Percentiles rank a stretch among this genome's conserved stretches.
These are phyloP conservation scores for Gracilinanus agilis DNA, from an alignment of 2,113 vertebrate species.

Conservation along the genomic window DNA sequence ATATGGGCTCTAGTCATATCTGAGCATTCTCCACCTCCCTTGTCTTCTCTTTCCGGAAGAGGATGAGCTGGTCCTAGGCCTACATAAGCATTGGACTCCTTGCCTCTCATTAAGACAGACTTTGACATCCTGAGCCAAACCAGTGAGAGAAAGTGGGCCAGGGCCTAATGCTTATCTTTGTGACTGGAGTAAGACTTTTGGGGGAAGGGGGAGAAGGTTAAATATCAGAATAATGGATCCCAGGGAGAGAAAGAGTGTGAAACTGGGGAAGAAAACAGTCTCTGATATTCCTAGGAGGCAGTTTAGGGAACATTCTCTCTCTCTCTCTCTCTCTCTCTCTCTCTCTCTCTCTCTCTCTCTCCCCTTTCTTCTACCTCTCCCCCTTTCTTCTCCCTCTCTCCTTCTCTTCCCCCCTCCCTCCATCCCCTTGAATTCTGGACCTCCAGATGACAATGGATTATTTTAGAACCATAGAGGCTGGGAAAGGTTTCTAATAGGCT, in stretches of 20 bases:
- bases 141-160: not conserved
- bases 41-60: not conserved
- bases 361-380: too few species aligned
- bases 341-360: not conserved
- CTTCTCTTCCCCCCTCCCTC: not conserved
- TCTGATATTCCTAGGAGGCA: not conserved
- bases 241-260: not conserved
- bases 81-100: not conserved
- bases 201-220: not conserved
- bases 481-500: not conserved
- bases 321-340: too few species aligned
- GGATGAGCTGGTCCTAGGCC: not conserved
- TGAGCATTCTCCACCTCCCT: slow-evolving; percentile 10
- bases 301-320: not conserved
- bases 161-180: not conserved
- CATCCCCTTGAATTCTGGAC: not conserved
- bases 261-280: not conserved
- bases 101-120: slow-evolving; percentile 5
- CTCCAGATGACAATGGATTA: not conserved
- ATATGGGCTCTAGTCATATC: not conserved
- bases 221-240: not conserved
- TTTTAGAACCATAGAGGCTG: not conserved
- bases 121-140: not conserved
- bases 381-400: too few species aligned
- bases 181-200: not conserved